These are phyloP conservation scores for Melinaea marsaeus DNA, from an alignment of 2,888 invertebrate species.

Conservation along the genomic window DNA sequence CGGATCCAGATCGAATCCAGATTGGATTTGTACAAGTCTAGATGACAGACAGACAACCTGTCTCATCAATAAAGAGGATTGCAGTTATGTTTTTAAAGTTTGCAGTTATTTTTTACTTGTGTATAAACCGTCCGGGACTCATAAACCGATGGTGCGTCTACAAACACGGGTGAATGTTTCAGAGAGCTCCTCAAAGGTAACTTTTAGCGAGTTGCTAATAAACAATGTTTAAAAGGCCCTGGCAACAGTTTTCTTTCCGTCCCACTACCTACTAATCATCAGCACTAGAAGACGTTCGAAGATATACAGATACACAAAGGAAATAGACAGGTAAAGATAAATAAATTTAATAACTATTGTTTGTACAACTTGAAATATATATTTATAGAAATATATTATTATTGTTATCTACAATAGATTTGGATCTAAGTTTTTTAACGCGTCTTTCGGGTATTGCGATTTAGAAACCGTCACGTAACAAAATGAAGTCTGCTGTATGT, in stretches of 20 bases:
- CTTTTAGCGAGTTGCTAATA: constrained; percentile 22
- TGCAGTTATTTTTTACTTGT: no score
- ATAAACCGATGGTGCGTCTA: not conserved
- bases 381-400: constrained; percentile 5
- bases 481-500: no score
- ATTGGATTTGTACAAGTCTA: no score
- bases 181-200: constrained; percentile 19
- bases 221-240: constrained; percentile 23
- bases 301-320: not conserved
- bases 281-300: constrained; percentile 1
- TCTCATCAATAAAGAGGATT: no score
- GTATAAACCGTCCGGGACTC: not conserved
- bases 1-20: no score
- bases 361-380: not conserved
- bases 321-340: not conserved
- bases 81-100: no score
- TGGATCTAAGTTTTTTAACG: no score
- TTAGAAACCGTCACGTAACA: no score
- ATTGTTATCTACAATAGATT: not conserved
- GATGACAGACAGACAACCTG: no score
- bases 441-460: accelerated
- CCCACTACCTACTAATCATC: constrained; percentile 15
- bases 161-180: constrained; percentile 12
- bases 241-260: constrained; percentile 15
- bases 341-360: not conserved